These are phyloP conservation scores for Myopa testacea DNA, from an alignment of 2,888 invertebrate species.

Conservation along the genomic window DNA sequence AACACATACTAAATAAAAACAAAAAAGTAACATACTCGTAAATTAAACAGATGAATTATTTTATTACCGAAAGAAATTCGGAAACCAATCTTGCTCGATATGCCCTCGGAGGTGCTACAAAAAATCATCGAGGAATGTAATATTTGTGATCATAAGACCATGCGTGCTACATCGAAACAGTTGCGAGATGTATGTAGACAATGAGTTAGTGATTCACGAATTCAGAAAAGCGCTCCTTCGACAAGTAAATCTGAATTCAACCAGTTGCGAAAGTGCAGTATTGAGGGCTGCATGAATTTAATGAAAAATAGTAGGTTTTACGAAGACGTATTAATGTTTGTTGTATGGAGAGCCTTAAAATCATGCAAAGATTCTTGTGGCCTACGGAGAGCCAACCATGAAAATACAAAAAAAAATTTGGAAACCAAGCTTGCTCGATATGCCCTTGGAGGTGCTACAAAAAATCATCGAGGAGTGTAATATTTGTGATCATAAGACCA, in stretches of 20 bases:
- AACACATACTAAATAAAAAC: no score
- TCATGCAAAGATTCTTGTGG: no score
- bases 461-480: slow-evolving; percentile 55
- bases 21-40: no score
- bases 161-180: slow-evolving; percentile 54
- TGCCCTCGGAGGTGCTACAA: slow-evolving; percentile 55
- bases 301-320: no score
- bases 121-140: slow-evolving; percentile 55
- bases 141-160: slow-evolving; percentile 58
- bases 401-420: no score
- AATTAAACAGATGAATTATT: no score
- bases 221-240: slow-evolving; percentile 49
- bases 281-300: slow-evolving; percentile 44
- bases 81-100: slow-evolving; percentile 49
- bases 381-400: neutral
- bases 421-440: slow-evolving; percentile 49
- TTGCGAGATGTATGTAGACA: slow-evolving; percentile 51
- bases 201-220: slow-evolving; percentile 54
- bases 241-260: slow-evolving; percentile 37
- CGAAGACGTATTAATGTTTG: neutral
- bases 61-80: no score
- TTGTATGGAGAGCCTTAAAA: no score
- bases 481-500: slow-evolving; percentile 58
- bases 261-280: slow-evolving; percentile 52
- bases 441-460: slow-evolving; percentile 55